phyloP scores from a whole-genome alignment of 2,113 vertebrate species.

The Odontesthes bonariensis region DNA sequence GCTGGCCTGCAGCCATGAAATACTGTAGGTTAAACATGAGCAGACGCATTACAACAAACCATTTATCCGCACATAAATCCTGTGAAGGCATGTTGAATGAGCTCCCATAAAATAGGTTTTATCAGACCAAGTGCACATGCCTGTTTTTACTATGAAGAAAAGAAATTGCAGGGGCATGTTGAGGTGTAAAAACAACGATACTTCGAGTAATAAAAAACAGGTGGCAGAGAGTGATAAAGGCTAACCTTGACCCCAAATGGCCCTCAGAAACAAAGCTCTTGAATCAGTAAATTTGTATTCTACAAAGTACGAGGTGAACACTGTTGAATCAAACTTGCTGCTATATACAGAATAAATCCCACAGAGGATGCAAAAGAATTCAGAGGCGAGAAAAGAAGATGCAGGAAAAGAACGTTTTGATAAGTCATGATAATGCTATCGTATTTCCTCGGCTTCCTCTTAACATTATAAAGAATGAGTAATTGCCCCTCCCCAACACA shows the following conservation, averaged over 20 bases:
- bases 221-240: conserved; percentile 41
- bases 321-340: conserved; percentile 11
- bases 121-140: conserved; percentile 37
- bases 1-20: conserved; percentile 27
- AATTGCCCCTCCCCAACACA: neutral
- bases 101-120: conserved; percentile 54
- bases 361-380: neutral
- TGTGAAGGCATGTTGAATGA: conserved; percentile 32
- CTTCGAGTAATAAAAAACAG: conserved; percentile 67
- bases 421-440: neutral
- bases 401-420: neutral
- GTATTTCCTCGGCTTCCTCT: conserved; percentile 22
- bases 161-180: conserved; percentile 20
- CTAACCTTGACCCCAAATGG: conserved; percentile 33
- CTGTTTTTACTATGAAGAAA: conserved; percentile 40
- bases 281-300: conserved; percentile 21
- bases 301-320: neutral
- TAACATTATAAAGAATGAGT: conserved; percentile 23
- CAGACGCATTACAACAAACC: conserved; percentile 36
- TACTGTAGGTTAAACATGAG: conserved; percentile 31
- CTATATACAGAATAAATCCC: conserved; percentile 32
- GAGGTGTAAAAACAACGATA: conserved; percentile 27
- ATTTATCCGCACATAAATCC: conserved; percentile 43
- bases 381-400: neutral
- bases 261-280: conserved; percentile 1